A percentile compares a stretch with the other conserved stretches of the same genome.
phyloP scores from a whole-genome alignment of 2,797 vertebrate genomes.

The Gymnothorax javanicus region DNA sequence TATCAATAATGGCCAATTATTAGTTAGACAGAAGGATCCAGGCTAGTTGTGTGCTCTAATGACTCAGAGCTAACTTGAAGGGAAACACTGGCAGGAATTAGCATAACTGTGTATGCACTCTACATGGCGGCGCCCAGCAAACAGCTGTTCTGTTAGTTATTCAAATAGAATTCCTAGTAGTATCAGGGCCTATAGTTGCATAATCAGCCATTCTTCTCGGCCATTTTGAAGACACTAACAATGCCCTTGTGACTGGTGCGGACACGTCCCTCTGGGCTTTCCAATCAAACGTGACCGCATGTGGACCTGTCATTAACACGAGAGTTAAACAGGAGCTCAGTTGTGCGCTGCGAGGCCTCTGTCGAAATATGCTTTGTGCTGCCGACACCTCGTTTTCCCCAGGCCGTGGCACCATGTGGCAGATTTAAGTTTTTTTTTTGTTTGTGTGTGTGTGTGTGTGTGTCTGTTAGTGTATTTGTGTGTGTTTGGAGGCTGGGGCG shows the following conservation, averaged over 20 bases:
- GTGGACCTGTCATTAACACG: conserved; percentile 78
- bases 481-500: background rate
- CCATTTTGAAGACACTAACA: conserved; percentile 89
- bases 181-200: conserved; percentile 86
- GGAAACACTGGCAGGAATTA: conserved; percentile 91
- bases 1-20: conserved; percentile 99
- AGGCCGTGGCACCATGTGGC: conserved; percentile 68
- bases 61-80: conserved; percentile 94
- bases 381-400: conserved; percentile 73
- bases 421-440: conserved; percentile 52
- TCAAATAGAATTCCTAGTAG: conserved; percentile 96
- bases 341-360: conserved; percentile 45
- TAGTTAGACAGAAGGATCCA: conserved; percentile 99
- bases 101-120: conserved; percentile 94
- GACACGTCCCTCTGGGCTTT: conserved; percentile 78
- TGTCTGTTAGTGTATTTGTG: background rate
- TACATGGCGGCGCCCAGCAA: conserved; percentile 91
- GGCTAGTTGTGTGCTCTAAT: conserved; percentile 96
- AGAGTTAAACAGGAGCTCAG: conserved; percentile 70
- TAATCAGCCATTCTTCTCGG: conserved; percentile 94
- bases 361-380: conserved; percentile 72
- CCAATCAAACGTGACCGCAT: conserved; percentile 79
- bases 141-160: conserved; percentile 99
- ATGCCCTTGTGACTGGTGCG: conserved; percentile 81
- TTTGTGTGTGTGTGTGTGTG: conserved; percentile 1